Evolutionary conservation across 2,888 invertebrate genomes (phyloP), one percentile per base, ranked within the genome.

Genomic region (Sabellastarte sp.): DNA sequence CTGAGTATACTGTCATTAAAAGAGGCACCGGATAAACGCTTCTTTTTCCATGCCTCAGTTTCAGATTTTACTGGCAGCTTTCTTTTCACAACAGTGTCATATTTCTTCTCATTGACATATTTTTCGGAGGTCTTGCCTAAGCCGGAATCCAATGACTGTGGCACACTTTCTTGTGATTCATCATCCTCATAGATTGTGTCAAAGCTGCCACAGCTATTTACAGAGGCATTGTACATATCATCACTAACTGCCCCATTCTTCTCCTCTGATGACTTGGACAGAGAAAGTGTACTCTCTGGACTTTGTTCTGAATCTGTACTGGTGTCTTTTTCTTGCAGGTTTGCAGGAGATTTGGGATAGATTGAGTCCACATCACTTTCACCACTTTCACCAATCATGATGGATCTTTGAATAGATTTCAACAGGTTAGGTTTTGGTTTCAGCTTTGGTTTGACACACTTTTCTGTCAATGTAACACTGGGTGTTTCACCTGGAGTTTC

Each of bases 131-230:
- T 26, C 5, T 53, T 53, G 24, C 53, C 53, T 20, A 41, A 41
- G 41, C 41, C 41, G 20, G 41, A 41, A 53, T 26, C 26, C 5
- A 53, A 26, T 26, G 26, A 10, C 5, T 5, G 10, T 10, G 10
- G 4, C 5, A 5, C 5, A 5, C 24, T 10, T n/a, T 10, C 10
- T 26, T 24, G 10, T 5, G 24, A 5, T 32, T 65, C 65, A 50
- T 65, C 65, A 10, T 65, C 65, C 59, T 65, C 65, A 30, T 65
- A 65, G 30, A 65, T 65, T 24, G 65, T 65, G 15, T 65, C 62
- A 51, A 65, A 65, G 26, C 62, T 61, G 56, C 61, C 61, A 10
- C 28, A 32, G 30, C 61, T 61, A 10, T 3, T 32, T 50, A 50
- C 32, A 5, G 61, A 61, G 24, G 15, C 5, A 56, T 30, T 61